Conservation (phyloP, 2,797 vertebrate species). For the Phoeniculus purpureus region DNA sequence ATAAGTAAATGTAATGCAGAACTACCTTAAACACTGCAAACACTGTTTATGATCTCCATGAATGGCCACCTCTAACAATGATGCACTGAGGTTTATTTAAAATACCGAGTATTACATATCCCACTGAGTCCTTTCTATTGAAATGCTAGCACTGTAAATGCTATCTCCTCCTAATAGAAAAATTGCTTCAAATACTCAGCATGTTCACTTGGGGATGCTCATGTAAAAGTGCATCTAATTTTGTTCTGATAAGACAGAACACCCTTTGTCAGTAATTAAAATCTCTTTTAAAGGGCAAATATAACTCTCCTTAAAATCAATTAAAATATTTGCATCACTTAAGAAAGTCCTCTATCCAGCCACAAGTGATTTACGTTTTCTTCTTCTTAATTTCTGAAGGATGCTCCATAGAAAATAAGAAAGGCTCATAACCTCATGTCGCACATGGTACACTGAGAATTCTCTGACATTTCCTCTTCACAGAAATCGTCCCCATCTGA, state of each 20-base stretch:
- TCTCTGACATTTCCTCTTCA: neutral
- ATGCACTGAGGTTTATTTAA: neutral
- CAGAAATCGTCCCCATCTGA: neutral
- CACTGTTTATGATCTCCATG: neutral
- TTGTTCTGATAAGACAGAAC: neutral
- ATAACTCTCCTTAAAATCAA: neutral
- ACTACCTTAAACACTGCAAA: neutral
- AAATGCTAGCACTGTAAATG: neutral
- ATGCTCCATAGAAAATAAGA: neutral
- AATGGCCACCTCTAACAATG: neutral
- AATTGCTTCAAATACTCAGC: conserved; percentile 3
- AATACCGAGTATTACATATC: neutral
- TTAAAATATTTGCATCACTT: neutral
- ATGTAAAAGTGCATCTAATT: neutral
- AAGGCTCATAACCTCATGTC: neutral
- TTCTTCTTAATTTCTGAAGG: neutral
- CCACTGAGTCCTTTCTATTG: neutral
- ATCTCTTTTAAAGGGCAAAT: neutral
- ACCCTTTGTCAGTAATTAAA: conserved; percentile 21
- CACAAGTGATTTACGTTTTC: neutral
- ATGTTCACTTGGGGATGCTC: neutral
- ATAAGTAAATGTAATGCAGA: neutral
- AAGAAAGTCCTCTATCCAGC: neutral
- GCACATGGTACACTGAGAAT: neutral
- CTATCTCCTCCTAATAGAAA: neutral